Evolutionary conservation across 2,888 invertebrate genomes (phyloP), one percentile per base, ranked within the genome.

Genomic region (Imbricaverruca yamaguchii): DNA sequence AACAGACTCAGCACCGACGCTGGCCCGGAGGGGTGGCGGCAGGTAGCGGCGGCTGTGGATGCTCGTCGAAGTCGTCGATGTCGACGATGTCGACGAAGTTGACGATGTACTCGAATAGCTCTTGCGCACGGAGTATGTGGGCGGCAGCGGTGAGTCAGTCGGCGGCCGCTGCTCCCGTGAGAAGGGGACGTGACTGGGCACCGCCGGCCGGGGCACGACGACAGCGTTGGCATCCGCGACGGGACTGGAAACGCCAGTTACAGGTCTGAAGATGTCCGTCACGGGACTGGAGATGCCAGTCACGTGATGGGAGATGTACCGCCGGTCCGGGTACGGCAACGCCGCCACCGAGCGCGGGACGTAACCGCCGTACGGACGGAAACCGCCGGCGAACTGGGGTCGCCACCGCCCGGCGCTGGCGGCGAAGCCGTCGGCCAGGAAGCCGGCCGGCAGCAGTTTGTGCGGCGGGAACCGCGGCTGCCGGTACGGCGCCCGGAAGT

Each of bases 401-500:
- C 59, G 59, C 59, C 59, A 7, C 59, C 15, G 59, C 11, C 11
- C 25, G 13, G 13, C 25, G 23, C 67, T 25, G 15, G 25, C 4
- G 65, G 18, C 4, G 65, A 13, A 3, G 65, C 9, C 23, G 8
- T 21, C 11, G 53, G 12, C 9, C 7, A 55, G 13, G 56, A 78
- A n/a, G 15, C 74, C 74, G 53, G 21, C 6, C 9, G 53, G 25
- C 23, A 57, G 74, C 74, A 74, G 74, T 92, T 81, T 92, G 91
- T 57, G 80, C 69, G 83, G 83, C 25, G 83, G 83, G 57, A 83
- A 80, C 65, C 80, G 82, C 25, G 83, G 83, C 74, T 81, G 80
- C 6, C 82, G 63, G 65, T 82, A 82, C n/a, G 83, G 82, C 39
- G 83, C 83, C 65, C 67, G 57, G 80, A 67, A 82, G 80, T 83